Base-by-base conservation (phyloP, 2,797 vertebrate species). In the Malacoctenus gilli region DNA sequence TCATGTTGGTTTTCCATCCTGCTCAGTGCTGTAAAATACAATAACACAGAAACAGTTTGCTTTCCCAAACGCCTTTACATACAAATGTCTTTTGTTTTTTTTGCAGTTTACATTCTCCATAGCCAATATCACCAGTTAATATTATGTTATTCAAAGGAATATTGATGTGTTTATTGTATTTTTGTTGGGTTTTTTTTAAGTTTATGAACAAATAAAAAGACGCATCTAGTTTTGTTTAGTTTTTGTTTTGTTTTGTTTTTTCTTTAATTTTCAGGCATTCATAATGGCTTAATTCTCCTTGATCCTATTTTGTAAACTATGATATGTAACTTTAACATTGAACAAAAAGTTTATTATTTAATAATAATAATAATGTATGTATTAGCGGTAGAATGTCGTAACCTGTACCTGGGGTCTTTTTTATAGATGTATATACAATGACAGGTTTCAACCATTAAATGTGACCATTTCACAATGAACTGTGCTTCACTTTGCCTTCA, bases 371-470 rank as follows among this genome's bases (percentile, higher is more conserved):
- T 89, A 91, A 91, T 93, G 92, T 93, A 93, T 92, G 92, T 93
- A 93, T 89, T 93, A 93, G 92, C 90, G 73, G 86, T 93, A 93
- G 92, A 93, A 91, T 91, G 90, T 93, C 86, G 90, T 96, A 93
- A 94, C 94, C 94, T 94, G 94, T 96, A 95, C 93, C 94, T 95
- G 94, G 94, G 95, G 94, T 96, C 88, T 92, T 89, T 98, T 98
- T 98, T 98, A 98, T 98, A 98, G 95, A 94, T 98, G 95, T 98
- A 96, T 96, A 95, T 95, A 98, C 94, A 95, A 93, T 90, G 91
- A 92, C 91, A 94, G 91, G 84, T 91, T 95, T 94, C 94, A 89
- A 87, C 94, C 95, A 98, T 98, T 98, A 97, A 98, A 98, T 89
- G 92, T 94, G 92, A 94, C 93, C 95, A 96, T 98, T 98, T 98